A percentile compares a stretch with the other conserved stretches of the same genome.
phyloP scores from a whole-genome alignment of 2,113 vertebrate species.

The Himantopus leucocephalus region DNA sequence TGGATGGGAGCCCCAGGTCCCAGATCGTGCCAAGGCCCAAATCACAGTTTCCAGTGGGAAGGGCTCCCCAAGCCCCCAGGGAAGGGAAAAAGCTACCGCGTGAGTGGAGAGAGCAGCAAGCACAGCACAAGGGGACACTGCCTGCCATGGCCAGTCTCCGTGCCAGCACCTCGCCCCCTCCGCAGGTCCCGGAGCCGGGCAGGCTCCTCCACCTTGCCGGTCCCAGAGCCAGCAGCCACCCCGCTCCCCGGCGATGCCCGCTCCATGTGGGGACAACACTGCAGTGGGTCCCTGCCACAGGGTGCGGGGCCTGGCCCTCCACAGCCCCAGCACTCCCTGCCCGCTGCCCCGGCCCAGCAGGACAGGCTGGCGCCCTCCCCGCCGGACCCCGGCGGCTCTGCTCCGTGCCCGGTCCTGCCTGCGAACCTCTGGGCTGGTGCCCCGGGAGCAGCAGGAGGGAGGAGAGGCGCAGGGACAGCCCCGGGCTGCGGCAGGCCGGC shows the following conservation, averaged over 20 bases:
- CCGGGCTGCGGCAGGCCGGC: not conserved
- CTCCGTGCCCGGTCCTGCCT: not conserved
- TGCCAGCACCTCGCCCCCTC: not conserved
- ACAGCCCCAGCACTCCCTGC: not conserved
- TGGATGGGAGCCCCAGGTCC: not conserved
- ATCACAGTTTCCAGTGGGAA: not conserved
- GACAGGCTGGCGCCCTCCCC: not conserved
- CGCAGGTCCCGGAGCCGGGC: fast-evolving
- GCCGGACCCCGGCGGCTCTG: not conserved
- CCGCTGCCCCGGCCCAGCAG: not conserved
- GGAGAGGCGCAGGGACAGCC: not conserved
- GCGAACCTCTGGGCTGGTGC: not conserved
- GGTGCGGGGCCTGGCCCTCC: not conserved
- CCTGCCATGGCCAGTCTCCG: fast-evolving
- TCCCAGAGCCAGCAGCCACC: not conserved
- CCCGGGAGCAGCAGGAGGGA: not conserved
- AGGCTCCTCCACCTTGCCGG: not conserved
- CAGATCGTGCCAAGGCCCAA: not conserved
- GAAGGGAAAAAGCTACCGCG: not conserved
- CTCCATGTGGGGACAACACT: not conserved
- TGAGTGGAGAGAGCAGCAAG: not conserved
- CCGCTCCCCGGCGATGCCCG: not conserved
- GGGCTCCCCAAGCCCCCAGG: not conserved
- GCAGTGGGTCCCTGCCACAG: not conserved
- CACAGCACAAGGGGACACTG: not conserved